A percentile compares a stretch with the other conserved stretches of the same genome.
Conservation (phyloP, 2,113 vertebrate species). For the Pseudorectes ferrugineus region DNA sequence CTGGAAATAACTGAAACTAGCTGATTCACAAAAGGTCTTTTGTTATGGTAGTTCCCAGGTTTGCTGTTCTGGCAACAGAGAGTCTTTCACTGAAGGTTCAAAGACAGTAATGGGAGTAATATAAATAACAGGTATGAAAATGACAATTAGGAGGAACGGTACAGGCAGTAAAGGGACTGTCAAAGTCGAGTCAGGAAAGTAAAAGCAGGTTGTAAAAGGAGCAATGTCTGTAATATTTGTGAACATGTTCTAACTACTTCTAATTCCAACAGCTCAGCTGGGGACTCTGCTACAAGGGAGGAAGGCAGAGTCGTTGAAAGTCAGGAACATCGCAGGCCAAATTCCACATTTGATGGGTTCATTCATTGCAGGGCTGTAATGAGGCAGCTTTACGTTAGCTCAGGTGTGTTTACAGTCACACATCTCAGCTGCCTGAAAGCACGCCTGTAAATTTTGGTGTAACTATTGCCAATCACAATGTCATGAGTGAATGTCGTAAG, state of each 20-base stretch:
- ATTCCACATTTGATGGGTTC: neutral
- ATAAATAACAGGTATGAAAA: slow-evolving; percentile 26
- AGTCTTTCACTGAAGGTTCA: neutral
- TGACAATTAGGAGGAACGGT: neutral
- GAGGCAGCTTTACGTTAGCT: neutral
- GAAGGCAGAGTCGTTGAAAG: neutral
- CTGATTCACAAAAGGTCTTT: neutral
- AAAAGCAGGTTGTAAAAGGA: neutral
- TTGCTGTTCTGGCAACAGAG: neutral
- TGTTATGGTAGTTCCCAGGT: neutral
- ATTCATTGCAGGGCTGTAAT: neutral
- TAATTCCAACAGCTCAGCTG: neutral
- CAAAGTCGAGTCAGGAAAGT: neutral
- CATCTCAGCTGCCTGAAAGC: neutral
- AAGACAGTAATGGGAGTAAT: neutral
- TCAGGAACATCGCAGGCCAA: neutral
- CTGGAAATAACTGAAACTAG: neutral
- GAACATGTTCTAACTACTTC: neutral
- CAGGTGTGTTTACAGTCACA: neutral
- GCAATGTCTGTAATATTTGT: neutral
- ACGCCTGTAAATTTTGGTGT: neutral
- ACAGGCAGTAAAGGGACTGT: neutral
- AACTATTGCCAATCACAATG: neutral
- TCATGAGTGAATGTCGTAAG: neutral
- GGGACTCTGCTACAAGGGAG: neutral